Evolutionary conservation across 2,113 vertebrate species (phyloP), one percentile per base, ranked within the genome.

Genomic region (Daubentonia madagascariensis): DNA sequence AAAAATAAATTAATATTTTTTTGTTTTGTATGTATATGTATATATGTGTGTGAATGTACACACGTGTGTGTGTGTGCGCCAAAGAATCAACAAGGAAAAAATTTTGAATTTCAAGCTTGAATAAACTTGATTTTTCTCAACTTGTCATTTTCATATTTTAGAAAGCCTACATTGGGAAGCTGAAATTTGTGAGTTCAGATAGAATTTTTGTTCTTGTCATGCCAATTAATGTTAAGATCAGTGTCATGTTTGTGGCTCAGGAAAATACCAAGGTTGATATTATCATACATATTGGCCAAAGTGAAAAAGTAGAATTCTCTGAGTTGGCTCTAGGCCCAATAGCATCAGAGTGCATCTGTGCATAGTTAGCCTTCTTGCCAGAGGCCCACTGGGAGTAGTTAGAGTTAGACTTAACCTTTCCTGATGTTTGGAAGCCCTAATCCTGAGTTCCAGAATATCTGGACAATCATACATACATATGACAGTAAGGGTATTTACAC

Each of bases 171-270:
- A 85, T 54, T 89, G 67, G 25, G 20, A 68, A 80, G 18, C 14
- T 87, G 18, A 20, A 11, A 93, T 97, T 96, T 91, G 88, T 57
- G 63, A 91, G 25, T 45, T 84, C 2, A 89, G 45, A 37, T 92
- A 78, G 0, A 0, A 73, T 68, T 97, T 95, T 98, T 97, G 17
- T 0, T 1, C 63, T 96, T 96, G 92, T 65, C 52, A 45, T 65
- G 57, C 4, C 85, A 97, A 89, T 97, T 96, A 94, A 43, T 78
- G 13, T 95, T 95, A 94, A 86, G 37, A 78, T 72, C 96, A 67
- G 43, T 81, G 72, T 91, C 45, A 97, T 96, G 79, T 92, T 48
- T 85, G n/a, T 84, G 73, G 70, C 23, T 70, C 50, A 63, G 79
- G 30, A 20, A 97, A 86, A n/a, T 40, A 85, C 57, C 16, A 92